These are phyloP conservation scores for Triops cancriformis DNA, from an alignment of 1,140 invertebrate species.

Conservation along the genomic window DNA sequence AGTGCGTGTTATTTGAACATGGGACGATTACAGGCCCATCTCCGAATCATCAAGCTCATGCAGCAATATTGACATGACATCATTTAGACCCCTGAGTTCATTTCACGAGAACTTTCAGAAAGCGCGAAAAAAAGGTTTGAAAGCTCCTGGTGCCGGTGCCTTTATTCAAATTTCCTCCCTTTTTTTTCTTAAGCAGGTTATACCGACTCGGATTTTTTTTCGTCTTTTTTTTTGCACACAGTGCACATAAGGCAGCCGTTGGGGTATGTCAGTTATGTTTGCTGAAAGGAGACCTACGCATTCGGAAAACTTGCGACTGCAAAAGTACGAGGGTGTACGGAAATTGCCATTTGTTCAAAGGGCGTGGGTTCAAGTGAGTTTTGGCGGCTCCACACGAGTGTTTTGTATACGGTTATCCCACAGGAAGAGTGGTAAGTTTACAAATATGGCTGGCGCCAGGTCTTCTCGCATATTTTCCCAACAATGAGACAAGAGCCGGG, in stretches of 20 bases:
- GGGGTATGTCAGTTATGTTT: neutral
- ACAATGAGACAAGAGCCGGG: neutral
- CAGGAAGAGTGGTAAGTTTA: conserved; percentile 13
- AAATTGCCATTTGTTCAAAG: conserved; percentile 7
- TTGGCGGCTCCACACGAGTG: conserved; percentile 8
- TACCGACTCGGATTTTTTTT: too few relatives aligned
- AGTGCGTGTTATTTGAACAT: neutral
- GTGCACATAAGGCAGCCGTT: neutral
- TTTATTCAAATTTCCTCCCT: too few relatives aligned
- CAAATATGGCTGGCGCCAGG: conserved; percentile 3
- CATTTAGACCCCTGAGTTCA: neutral
- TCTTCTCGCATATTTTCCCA: conserved; percentile 10
- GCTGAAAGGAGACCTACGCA: neutral
- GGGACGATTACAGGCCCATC: conserved; percentile 12
- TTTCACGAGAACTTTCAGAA: neutral
- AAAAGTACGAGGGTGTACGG: neutral
- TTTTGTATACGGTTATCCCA: neutral
- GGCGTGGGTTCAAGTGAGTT: conserved; percentile 4
- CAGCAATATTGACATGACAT: neutral
- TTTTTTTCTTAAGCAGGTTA: too few relatives aligned
- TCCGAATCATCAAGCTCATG: conserved; percentile 4
- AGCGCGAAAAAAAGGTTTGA: neutral
- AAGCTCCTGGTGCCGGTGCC: neutral
- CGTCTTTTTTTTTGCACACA: neutral
- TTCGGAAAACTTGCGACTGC: neutral